These are phyloP conservation scores for Tenthredo distinguenda DNA, from an alignment of 2,888 invertebrate genomes.

Conservation along the genomic window DNA sequence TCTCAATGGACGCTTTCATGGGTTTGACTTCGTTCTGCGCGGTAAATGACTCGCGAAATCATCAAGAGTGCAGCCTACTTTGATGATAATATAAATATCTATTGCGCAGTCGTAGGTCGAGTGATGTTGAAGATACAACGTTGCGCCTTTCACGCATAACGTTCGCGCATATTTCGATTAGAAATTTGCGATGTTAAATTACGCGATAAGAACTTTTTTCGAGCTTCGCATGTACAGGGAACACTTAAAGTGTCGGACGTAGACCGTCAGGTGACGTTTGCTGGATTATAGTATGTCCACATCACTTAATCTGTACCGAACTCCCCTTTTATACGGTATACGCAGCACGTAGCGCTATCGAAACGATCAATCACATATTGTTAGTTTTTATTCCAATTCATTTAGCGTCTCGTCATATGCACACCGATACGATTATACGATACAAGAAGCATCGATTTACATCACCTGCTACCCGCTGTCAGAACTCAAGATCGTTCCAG, in stretches of 20 bases:
- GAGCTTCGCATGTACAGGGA: background rate
- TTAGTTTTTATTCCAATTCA: slow-evolving; percentile 16
- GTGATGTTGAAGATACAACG: background rate
- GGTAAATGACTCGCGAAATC: background rate
- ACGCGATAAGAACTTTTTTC: background rate
- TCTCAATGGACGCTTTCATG: no score
- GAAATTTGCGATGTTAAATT: slow-evolving; percentile 36
- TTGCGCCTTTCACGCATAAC: background rate
- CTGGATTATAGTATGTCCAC: slow-evolving; percentile 10
- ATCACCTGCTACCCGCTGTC: background rate
- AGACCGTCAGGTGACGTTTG: background rate
- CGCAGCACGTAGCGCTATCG: background rate
- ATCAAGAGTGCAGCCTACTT: background rate
- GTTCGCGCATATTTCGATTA: background rate
- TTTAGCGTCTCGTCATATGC: background rate
- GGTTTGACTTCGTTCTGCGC: background rate
- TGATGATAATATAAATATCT: background rate
- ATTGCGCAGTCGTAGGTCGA: background rate
- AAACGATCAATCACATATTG: background rate
- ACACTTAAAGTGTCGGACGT: background rate
- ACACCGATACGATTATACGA: background rate
- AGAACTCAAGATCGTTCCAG: background rate
- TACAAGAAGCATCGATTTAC: background rate
- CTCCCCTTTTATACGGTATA: background rate
- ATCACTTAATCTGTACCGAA: background rate